Evolutionary conservation across 2,113 vertebrate species (phyloP).

Genomic region (Anhinga anhinga): DNA sequence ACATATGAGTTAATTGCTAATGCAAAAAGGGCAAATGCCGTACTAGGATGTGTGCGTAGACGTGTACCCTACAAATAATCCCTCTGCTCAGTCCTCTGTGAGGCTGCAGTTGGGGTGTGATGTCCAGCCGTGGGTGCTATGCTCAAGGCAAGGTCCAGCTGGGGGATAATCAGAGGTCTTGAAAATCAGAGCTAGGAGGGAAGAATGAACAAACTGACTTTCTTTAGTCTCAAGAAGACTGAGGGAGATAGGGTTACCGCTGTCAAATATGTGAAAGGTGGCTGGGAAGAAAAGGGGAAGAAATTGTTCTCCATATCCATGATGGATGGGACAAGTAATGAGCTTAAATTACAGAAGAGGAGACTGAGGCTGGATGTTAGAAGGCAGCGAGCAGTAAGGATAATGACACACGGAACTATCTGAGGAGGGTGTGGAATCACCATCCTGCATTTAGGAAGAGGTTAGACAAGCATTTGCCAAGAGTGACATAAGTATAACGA

Average conservation of each 20-base stretch:
- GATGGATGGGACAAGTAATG: background rate
- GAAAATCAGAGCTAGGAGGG: background rate
- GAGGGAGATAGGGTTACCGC: background rate
- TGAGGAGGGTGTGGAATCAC: background rate
- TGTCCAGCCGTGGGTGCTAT: background rate
- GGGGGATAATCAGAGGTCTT: background rate
- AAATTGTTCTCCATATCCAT: background rate
- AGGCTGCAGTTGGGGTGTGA: background rate
- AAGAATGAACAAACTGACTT: background rate
- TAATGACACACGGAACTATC: background rate
- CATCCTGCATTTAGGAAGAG: background rate
- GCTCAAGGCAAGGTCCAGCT: background rate
- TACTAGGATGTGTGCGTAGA: background rate
- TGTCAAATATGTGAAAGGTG: background rate
- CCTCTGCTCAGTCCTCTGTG: background rate
- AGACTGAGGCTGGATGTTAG: background rate
- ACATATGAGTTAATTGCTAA: background rate
- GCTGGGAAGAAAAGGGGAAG: background rate
- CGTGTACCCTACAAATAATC: background rate
- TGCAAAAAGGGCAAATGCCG: background rate
- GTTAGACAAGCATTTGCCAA: background rate
- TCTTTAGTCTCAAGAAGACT: background rate
- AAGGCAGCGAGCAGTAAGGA: background rate
- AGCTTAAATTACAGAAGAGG: background rate
- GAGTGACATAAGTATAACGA: background rate